Base-by-base conservation (phyloP, 2,888 invertebrate genomes). In the Camponotus fellah region DNA sequence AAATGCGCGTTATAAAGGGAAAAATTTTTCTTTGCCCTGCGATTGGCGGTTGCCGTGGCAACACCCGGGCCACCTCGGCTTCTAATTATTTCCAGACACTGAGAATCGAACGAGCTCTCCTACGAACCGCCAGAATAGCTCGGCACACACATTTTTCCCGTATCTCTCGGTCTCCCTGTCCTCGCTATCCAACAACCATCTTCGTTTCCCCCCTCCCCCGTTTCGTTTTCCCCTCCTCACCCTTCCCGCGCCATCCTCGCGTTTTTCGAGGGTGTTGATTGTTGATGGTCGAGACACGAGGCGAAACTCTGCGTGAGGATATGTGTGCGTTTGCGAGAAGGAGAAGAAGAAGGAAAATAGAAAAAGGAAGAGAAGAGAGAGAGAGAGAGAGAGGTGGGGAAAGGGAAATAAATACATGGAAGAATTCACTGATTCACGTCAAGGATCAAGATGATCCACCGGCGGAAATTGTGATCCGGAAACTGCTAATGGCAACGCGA, bases 11-110 rank as follows among this genome's bases (percentile, higher is more conserved):
- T 92, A 92, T 92, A 93, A 93, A 93, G 91, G 93, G 92, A 93
- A 93, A 94, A 93, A 93, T 93, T 94, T 94, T 94, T 94, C 94
- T 94, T 94, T 93, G 93, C 92, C 91, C 92, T 94, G 93, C 94
- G 95, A 95, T 95, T 95, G 95, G 95, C 94, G 94, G 95, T 95
- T 94, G 95, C 95, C 95, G 92, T 94, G 92, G 95, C 94, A 95
- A 95, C 95, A 94, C 94, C 94, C 93, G 92, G 90, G 91, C 90
- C 91, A 90, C 91, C 92, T 91, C 92, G 89, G 92, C 92, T 94
- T 95, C 94, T 95, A 95, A 95, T 95, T 95, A 95, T 94, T 95
- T 94, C 95, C 95, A 95, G 95, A 95, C 95, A 94, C 94, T 94
- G 95, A 95, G 94, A 95, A 94, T 95, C 94, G 95, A 95, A 95